Base-by-base conservation (phyloP, 2,888 invertebrate species). In the Pheosia gnoma region DNA sequence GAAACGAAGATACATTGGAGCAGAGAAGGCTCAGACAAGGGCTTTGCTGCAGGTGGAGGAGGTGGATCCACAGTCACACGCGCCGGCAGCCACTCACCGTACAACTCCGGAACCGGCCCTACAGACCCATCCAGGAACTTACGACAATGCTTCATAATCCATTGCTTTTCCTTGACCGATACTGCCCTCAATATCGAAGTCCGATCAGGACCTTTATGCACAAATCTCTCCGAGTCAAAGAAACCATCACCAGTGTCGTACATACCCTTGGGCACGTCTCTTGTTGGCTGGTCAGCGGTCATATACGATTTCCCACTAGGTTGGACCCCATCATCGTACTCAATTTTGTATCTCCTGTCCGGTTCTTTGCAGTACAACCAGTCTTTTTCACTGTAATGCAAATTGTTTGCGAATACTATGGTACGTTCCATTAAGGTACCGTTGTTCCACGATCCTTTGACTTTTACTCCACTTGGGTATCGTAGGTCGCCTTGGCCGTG, bases 211-310 rank as follows among this genome's bases (percentile, higher is more conserved):
- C 13, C n/a, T 6, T 41, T 56, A 7, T 56, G 13, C 7, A 56
- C 41, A 13, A 41, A 13, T 3, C 0, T 41, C 7, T 11, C 25
- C 2, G 56, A 13, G 9, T 56, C 10, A 11, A 7, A 56, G 41
- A 39, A 56, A 3, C 56, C 56, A 56, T 56, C 56, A 3, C 56
- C 56, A 41, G 56, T 56, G 36, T 56, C 56, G 41, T 56, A 56
- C 6, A 25, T 5, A 9, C 39, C 56, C 0, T 39, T 13, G 4
- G 56, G 56, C 13, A 56, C 5, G 3, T 56, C 41, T 7, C 41
- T 41, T 5, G 41, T 7, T 41, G 56, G 56, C 5, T 56, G n/a
- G 4, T n/a, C 41, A 9, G 39, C 41, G 7, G 56, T 56, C 3
- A 56, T 41, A 9, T 41, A 56, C 7, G 56, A 56, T n/a, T 39